phyloP scores from a whole-genome alignment of 23 tunicate species.

The Diplosoma virens region DNA sequence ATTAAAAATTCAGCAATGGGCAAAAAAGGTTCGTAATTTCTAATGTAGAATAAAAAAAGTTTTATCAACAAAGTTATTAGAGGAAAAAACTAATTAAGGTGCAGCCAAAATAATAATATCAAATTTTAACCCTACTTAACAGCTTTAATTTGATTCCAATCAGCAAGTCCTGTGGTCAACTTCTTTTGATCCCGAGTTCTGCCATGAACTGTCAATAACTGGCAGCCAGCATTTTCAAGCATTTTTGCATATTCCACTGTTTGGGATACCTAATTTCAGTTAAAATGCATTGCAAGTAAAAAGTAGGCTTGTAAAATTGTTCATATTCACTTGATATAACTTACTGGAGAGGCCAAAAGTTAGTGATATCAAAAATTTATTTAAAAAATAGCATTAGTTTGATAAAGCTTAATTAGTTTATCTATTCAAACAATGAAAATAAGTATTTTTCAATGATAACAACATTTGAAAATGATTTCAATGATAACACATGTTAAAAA shows the following conservation, averaged over 20 bases:
- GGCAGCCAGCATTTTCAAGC: slow-evolving; percentile 84
- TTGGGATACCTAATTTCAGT: slow-evolving; percentile 26
- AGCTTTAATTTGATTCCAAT: slow-evolving; percentile 82
- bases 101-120: background rate
- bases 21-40: too few species aligned
- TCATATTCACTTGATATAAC: too few species aligned
- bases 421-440: too few species aligned
- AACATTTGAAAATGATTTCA: too few species aligned
- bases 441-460: too few species aligned
- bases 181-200: slow-evolving; percentile 85
- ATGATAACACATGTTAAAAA: too few species aligned
- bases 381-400: too few species aligned
- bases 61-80: background rate
- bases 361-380: too few species aligned
- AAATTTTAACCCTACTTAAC: slow-evolving; percentile 59
- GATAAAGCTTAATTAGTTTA: too few species aligned
- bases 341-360: too few species aligned
- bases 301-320: background rate
- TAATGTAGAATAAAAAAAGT: too few species aligned
- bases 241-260: slow-evolving; percentile 85
- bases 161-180: slow-evolving; percentile 62
- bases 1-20: too few species aligned
- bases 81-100: background rate
- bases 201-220: slow-evolving; percentile 84
- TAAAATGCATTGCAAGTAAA: background rate